Evolutionary conservation across 2,888 invertebrate species (phyloP).

Genomic region (Anoplius nigerrimus): DNA sequence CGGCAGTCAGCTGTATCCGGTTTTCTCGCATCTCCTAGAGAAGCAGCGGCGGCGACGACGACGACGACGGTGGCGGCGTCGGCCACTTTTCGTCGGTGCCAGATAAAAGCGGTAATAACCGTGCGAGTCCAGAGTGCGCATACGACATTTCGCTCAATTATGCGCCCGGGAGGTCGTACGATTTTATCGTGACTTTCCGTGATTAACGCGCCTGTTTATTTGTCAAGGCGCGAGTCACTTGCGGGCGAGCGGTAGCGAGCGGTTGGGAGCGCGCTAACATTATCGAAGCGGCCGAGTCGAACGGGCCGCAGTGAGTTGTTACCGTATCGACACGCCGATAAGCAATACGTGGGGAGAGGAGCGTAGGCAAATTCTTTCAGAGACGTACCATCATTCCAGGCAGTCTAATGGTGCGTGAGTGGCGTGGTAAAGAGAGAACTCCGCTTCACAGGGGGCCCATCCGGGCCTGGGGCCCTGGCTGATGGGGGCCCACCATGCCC

Average conservation of each 20-base stretch:
- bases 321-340: background rate
- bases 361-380: constrained; percentile 17
- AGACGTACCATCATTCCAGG: constrained; percentile 73
- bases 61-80: background rate
- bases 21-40: constrained; percentile 42
- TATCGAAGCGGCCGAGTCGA: too few species aligned
- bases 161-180: too few species aligned
- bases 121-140: background rate
- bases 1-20: constrained; percentile 50
- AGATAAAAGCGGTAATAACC: background rate
- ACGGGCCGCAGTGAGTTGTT: too few species aligned
- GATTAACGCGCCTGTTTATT: too few species aligned
- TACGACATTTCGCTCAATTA: too few species aligned
- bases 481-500: constrained; percentile 66
- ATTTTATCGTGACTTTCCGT: too few species aligned
- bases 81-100: background rate
- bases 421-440: constrained; percentile 54
- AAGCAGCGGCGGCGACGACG: too few species aligned
- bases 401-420: constrained; percentile 53
- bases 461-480: constrained; percentile 64
- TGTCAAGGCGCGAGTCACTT: too few species aligned
- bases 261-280: too few species aligned
- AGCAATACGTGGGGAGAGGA: background rate
- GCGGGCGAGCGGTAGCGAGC: background rate
- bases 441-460: constrained; percentile 64